A percentile compares a stretch with the other conserved stretches of the same genome.
phyloP scores from a whole-genome alignment of 2,113 vertebrate species.

The Coryphaenoides rupestris region DNA sequence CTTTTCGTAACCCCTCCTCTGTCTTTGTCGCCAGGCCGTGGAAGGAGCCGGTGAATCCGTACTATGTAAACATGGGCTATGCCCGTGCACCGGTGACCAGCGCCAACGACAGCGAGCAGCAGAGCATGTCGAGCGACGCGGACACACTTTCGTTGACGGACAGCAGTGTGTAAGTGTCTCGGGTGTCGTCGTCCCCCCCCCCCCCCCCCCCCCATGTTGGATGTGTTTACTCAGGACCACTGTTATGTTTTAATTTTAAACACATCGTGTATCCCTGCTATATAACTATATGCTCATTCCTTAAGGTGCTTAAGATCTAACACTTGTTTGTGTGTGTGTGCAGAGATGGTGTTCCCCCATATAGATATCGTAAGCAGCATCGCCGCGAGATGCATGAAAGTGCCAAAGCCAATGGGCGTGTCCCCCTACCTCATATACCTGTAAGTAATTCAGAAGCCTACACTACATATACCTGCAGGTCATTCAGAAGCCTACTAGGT shows the following conservation, averaged over 20 bases:
- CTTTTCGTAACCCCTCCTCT: constrained; percentile 16
- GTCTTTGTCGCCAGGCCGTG: constrained; percentile 70
- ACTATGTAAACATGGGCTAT: constrained; percentile 93
- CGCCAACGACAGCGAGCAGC: constrained; percentile 98
- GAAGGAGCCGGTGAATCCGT: constrained; percentile 90
- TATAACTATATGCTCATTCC: background rate
- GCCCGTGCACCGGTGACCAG: constrained; percentile 92
- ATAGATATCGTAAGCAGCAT: constrained; percentile 92
- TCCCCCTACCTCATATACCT: constrained; percentile 98
- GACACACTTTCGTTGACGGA: constrained; percentile 95
- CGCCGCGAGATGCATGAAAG: constrained; percentile 98
- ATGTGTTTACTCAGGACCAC: background rate
- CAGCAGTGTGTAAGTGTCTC: constrained; percentile 86
- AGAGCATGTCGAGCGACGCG: constrained; percentile 97
- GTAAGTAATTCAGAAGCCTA: constrained; percentile 74
- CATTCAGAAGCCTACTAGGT: no score
- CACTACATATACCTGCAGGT: no score
- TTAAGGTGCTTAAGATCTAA: background rate
- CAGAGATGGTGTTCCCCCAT: constrained; percentile 94
- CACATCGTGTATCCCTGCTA: background rate
- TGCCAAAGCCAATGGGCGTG: constrained; percentile 95
- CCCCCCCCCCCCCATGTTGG: no score
- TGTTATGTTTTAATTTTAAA: background rate
- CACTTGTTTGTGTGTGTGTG: constrained; percentile 7
- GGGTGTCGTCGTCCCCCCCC: no score